Percentiles rank a stretch among this genome's conserved stretches.
phyloP scores from a whole-genome alignment of 2,888 invertebrate genomes.

The Tricholauxania praeusta region DNA sequence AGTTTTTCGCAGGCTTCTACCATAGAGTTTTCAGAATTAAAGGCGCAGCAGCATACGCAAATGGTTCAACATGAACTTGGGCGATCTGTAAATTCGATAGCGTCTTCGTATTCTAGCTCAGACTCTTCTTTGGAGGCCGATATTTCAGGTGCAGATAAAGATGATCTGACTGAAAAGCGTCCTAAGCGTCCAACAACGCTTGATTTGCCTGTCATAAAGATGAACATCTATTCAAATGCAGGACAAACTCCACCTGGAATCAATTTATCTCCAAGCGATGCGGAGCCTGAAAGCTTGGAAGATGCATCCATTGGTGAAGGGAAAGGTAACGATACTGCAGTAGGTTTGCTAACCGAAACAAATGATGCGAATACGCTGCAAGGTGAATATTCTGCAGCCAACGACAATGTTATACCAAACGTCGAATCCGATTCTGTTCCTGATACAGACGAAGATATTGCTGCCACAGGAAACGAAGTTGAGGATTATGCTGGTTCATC shows the following conservation, averaged over 20 bases:
- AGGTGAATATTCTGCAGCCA: background rate
- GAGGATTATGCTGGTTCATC: constrained; percentile 21
- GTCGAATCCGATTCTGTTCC: background rate
- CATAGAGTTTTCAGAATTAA: constrained; percentile 64
- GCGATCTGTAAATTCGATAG: constrained; percentile 43
- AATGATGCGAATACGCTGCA: background rate
- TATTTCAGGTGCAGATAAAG: constrained; percentile 27
- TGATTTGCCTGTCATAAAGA: constrained; percentile 56
- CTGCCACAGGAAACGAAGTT: constrained; percentile 5
- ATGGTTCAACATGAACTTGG: constrained; percentile 36
- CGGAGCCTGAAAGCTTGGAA: constrained; percentile 27
- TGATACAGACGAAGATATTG: background rate
- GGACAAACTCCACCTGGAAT: constrained; percentile 62
- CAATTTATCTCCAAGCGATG: constrained; percentile 25
- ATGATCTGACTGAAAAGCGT: constrained; percentile 48
- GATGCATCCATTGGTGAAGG: constrained; percentile 50
- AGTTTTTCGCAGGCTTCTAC: constrained; percentile 68
- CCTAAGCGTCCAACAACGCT: constrained; percentile 65
- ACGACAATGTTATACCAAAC: background rate
- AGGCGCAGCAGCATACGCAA: constrained; percentile 42
- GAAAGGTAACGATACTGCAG: background rate
- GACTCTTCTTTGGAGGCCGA: constrained; percentile 53
- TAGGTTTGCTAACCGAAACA: background rate
- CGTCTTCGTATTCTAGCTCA: constrained; percentile 57
- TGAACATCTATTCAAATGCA: constrained; percentile 56